Evolutionary conservation across 1,140 invertebrate genomes (phyloP), one percentile per base, ranked within the genome.

Genomic region (Teleogryllus occipitalis): DNA sequence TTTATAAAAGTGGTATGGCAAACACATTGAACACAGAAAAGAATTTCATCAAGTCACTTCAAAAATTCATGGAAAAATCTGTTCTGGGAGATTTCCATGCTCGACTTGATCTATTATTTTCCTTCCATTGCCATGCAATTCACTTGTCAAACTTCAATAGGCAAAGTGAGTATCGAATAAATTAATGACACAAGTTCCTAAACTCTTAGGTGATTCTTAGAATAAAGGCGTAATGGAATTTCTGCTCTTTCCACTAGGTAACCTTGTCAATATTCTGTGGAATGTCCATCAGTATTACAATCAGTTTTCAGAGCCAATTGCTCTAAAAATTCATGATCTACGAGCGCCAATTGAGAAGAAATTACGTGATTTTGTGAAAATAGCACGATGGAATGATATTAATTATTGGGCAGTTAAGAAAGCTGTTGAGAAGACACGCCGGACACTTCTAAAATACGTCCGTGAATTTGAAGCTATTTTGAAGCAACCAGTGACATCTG

Each of bases 321-420:
- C 87, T 0, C 86, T 87, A 2, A 88, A 90, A 78, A 91, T 97
- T 4, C 89, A 90, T 27, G 87, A 90, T 8, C 86, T 93, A 8
- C 90, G 92, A 78, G 83, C 87, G 0, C 95, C 96, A 0, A 95
- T 98, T 80, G 95, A 98, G 82, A 97, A 97, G 87, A 94, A 97
- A 85, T 84, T 99, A 2, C 93, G 93, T 81, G 95, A 98, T 81
- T 97, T 96, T 85, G 94, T 99, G 0, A 98, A 98, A 85, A 98
- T 99, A 74, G 93, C 93, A n/a, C 89, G 95, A 49, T 99, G 97
- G 94, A 97, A 95, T 84, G 97, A 99, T 84, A 91, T 97, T 2
- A 98, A 94, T 84, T 97, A 97, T 84, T 98, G 95, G 91, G 91
- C 95, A n/a, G 91, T 99, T 10, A 96, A 95, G 82, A 92, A 94